Base-by-base conservation (phyloP, 2,113 vertebrate species). In the Etheostoma spectabile region DNA sequence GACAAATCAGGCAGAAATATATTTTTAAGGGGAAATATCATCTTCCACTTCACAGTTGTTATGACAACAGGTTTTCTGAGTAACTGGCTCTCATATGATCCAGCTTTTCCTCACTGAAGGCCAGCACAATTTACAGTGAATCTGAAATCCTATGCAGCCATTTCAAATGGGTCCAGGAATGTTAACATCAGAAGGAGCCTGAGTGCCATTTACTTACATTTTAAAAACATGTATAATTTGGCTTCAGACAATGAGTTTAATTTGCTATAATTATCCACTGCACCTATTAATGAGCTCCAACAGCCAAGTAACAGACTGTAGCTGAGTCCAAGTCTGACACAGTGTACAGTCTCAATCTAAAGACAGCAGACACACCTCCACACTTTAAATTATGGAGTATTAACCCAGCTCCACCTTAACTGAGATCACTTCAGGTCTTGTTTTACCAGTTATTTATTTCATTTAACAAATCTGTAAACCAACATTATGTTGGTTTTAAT, bases 51-150 rank as follows among this genome's bases (percentile, higher is more conserved):
- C 75, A 1, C 77, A 48, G 89, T 90, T 87, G 86, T 88, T 88
- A 87, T 90, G 88, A 85, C 87, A 88, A 86, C 85, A 79, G 74
- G 55, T 60, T 79, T 67, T 60, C 65, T 80, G 53, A 86, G 24
- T 71, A 65, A 77, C 16, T 16, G 30, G 60, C 49, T 7, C 63
- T 74, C 2, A 42, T 82, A 61, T n/a, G 8, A 3, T 33, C 8
- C 74, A 42, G 53, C 21, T 70, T 52, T 38, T 10, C 38, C 42
- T 56, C 60, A 11, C 7, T 27, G 48, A 59, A 55, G 6, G 2
- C 16, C 77, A 46, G 12, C 67, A 74, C 82, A 83, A 62, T 2
- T 60, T 56, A 3, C 6, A 14, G 33, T 1, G 35, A 2, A 38
- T 48, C 56, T 14, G 7, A 55, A 30, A 48, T 15, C 4, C 0